Base-by-base conservation (phyloP, 2,888 invertebrate species). In the Sipha maydis region DNA sequence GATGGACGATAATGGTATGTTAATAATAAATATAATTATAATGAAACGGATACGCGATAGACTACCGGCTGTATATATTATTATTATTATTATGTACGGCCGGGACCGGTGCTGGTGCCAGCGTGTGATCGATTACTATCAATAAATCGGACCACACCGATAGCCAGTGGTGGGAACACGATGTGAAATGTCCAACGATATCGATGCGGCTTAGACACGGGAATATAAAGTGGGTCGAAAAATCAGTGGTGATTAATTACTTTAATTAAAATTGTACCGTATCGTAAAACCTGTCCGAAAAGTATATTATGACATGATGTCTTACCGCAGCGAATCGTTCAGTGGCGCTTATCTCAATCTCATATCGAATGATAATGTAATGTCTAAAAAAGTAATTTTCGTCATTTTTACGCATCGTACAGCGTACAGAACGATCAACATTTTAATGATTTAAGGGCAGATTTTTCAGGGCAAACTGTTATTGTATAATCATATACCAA, bases 171-270 rank as follows among this genome's bases (percentile, higher is more conserved):
- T 83, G 82, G 82, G 71, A 83, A 83, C 28, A 17, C n/a, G n/a
- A 54, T 25, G 11, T 54, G 8, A 38, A 38, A 34, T 67, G 82
- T 38, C 41, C 82, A 28, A 69, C 17, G 67, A 41, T 41, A 8
- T 34, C 38, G 38, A 11, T 0, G 80, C 28, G 17, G 11, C 41
- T 25, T 19, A 19, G 56, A 19, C 56, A 56, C 56, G 56, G 56
- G 56, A 56, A 54, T 17, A 9, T 3, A 25, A 79, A 34, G 79
- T n/a, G 79, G 79, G 38, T 0, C 9, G 5, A 79, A 78, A 34
- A 48, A 82, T 83, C 48, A 48, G 71, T 83, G 48, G 31, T 71
- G 28, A 83, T 83, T 71, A 83, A 83, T 80, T 80, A 80, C 61
- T 80, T 80, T 80, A 71, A 83, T 83, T 48, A 34, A 71, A 83